Evolutionary conservation across 2,113 vertebrate species (phyloP), one percentile per base, ranked within the genome.

Genomic region (Silurus meridionalis): DNA sequence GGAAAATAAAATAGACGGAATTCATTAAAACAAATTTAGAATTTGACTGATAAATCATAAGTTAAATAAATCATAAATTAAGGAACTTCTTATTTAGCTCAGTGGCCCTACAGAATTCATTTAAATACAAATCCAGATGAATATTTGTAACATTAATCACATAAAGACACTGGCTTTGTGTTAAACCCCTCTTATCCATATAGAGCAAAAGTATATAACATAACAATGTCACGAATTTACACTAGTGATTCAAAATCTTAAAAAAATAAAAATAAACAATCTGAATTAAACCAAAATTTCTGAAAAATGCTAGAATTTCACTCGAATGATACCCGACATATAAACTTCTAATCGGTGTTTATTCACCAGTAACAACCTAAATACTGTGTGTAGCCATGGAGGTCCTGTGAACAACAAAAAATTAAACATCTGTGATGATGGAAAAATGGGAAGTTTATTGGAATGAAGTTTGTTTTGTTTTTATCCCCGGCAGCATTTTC

Each of bases 371-470:
- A 78, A 72, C 81, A 80, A 86, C 23, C 19, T 2, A 28, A 80
- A 77, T 8, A 71, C 25, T 63, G 3, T 37, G 8, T 21, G 14
- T 64, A 61, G 52, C 55, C 37, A 3, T n/a, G 71, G 23, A 64
- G 50, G 63, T 78, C 64, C 77, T 14, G 37, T 66, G 58, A 83
- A 87, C 58, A n/a, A 82, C 37, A 37, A 37, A 37, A 37, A 37
- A 37, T 37, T 87, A 86, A 82, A 85, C 48, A 91, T 90, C 89
- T 91, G 90, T 61, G 90, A 86, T 88, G 78, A 88, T 60, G 85
- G 82, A 89, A n/a, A 85, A 83, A 85, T 52, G 66, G 80, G 21
- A 75, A 58, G 57, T 83, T 86, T 84, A 82, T 89, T 92, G 91
- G 92, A 92, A 92, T 90, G 85, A 61, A 37, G 79, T 84, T 74